Conservation (phyloP, 2,888 invertebrate genomes). For the Leucophora obtusa region DNA sequence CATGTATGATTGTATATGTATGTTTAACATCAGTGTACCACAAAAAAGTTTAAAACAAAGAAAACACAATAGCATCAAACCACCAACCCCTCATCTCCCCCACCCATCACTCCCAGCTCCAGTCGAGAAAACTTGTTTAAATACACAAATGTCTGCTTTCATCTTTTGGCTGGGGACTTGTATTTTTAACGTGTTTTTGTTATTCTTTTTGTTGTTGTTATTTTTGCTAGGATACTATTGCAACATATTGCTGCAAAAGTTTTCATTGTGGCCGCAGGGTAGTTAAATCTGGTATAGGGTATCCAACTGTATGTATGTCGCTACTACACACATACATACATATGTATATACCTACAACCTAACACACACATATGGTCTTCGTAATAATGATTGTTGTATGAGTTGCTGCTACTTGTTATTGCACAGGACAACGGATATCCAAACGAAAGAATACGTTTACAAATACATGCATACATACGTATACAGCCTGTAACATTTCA, state of each 20-base stretch:
- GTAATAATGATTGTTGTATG: slow-evolving; percentile 47
- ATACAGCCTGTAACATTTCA: slow-evolving; percentile 56
- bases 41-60: slow-evolving; percentile 38
- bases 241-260: slow-evolving; percentile 65
- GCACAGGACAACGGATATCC: slow-evolving; percentile 64
- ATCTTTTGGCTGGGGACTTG: slow-evolving; percentile 58
- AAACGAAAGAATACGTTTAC: slow-evolving; percentile 49
- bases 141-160: slow-evolving; percentile 58
- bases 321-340: slow-evolving; percentile 40
- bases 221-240: slow-evolving; percentile 62
- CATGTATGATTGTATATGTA: background rate
- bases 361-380: slow-evolving; percentile 4
- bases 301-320: slow-evolving; percentile 40
- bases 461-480: slow-evolving; percentile 6
- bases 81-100: slow-evolving; percentile 22
- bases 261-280: slow-evolving; percentile 65
- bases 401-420: slow-evolving; percentile 57
- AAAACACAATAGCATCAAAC: slow-evolving; percentile 39
- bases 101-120: slow-evolving; percentile 14
- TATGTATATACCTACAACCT: slow-evolving; percentile 21
- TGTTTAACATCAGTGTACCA: background rate
- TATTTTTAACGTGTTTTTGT: slow-evolving; percentile 55
- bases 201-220: slow-evolving; percentile 2
- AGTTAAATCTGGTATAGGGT: slow-evolving; percentile 63
- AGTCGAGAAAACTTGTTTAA: slow-evolving; percentile 51